A percentile compares a stretch with the other conserved stretches of the same genome.
phyloP scores from a whole-genome alignment of 2,888 invertebrate genomes.

The Arge pagana region DNA sequence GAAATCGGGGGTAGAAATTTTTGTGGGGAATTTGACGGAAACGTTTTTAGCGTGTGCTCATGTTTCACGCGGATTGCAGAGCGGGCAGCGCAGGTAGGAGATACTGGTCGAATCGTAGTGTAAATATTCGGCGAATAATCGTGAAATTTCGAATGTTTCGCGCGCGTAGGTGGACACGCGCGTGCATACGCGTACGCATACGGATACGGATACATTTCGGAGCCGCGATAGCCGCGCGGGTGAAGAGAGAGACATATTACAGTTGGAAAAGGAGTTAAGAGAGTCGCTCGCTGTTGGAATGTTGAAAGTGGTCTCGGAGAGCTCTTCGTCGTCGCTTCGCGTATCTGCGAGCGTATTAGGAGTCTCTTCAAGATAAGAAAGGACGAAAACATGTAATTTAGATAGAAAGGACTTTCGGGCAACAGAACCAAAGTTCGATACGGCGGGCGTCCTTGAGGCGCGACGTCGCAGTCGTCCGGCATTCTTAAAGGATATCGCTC shows the following conservation, averaged over 20 bases:
- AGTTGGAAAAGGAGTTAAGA: constrained; percentile 15
- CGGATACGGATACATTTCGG: constrained; percentile 18
- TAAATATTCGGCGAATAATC: no score
- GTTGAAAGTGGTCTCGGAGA: constrained; percentile 41
- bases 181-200: no score
- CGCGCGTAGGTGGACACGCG: no score
- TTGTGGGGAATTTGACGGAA: no score
- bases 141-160: no score
- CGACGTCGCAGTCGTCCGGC: constrained; percentile 34
- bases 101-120: no score
- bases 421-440: constrained; percentile 30
- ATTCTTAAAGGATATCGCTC: constrained; percentile 35
- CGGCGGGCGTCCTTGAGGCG: constrained; percentile 42
- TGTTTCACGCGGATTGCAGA: no score
- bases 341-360: constrained; percentile 36
- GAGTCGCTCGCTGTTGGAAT: constrained; percentile 33
- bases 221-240: constrained; percentile 2
- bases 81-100: no score
- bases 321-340: constrained; percentile 25
- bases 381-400: constrained; percentile 53
- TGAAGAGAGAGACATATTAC: constrained; percentile 8
- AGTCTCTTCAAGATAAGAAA: constrained; percentile 48
- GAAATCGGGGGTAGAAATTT: no score
- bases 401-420: constrained; percentile 42
- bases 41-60: no score